Evolutionary conservation across 2,113 vertebrate species (phyloP).

Genomic region (Gila orcuttii): DNA sequence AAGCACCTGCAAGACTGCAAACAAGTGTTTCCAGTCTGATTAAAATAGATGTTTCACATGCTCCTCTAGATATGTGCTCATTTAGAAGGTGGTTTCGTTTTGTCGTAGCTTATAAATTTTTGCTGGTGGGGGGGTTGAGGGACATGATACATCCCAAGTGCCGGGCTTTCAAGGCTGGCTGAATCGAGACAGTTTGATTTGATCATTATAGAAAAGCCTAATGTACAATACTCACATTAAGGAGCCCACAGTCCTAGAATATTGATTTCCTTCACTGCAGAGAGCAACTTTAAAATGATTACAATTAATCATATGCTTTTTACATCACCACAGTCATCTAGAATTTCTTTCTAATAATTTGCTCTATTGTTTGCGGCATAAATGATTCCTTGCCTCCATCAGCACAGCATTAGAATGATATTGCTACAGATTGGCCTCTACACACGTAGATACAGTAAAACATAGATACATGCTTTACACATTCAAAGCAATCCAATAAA

Average conservation of each 20-base stretch:
- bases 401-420: constrained; percentile 6
- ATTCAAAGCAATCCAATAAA: constrained; percentile 4
- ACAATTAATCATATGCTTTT: constrained; percentile 18
- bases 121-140: too few relatives aligned
- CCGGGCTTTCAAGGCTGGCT: constrained; percentile 18
- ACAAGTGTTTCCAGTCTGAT: neutral
- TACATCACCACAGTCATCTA: constrained; percentile 31
- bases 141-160: neutral
- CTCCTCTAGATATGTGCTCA: neutral
- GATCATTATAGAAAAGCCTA: constrained; percentile 26
- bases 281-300: constrained; percentile 16
- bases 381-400: neutral
- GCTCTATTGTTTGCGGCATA: neutral
- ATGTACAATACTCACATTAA: constrained; percentile 27
- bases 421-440: neutral
- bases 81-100: neutral
- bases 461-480: neutral
- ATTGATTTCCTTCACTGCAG: constrained; percentile 46
- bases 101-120: neutral
- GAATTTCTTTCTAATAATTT: constrained; percentile 13
- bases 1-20: neutral
- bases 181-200: constrained; percentile 18
- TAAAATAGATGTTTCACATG: constrained; percentile 8
- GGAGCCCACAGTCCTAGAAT: neutral
- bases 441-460: neutral